A percentile compares a stretch with the other conserved stretches of the same genome.
phyloP scores from a whole-genome alignment of 1,140 invertebrate genomes.

The Tetragnatha versicolor region DNA sequence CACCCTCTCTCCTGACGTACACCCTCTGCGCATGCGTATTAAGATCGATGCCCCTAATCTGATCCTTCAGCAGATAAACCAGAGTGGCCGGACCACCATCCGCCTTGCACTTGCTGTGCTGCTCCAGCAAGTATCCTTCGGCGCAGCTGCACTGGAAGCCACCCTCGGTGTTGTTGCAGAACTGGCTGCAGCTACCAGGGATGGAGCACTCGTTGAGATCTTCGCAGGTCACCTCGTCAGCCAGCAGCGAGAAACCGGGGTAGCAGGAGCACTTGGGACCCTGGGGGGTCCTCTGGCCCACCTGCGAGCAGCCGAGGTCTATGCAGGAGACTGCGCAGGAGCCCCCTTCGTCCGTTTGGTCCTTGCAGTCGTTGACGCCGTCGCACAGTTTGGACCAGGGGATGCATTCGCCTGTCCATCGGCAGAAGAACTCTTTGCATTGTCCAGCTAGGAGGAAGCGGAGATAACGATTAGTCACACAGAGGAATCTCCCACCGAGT shows the following conservation, averaged over 20 bases:
- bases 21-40: not conserved
- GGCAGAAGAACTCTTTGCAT: constrained; percentile 67
- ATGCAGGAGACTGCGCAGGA: constrained; percentile 76
- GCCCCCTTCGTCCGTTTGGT: constrained; percentile 53
- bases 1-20: not conserved
- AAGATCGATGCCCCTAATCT: constrained; percentile 46
- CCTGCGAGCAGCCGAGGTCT: constrained; percentile 92
- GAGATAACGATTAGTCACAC: too few relatives aligned
- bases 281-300: constrained; percentile 82
- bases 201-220: constrained; percentile 89
- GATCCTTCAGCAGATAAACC: constrained; percentile 50
- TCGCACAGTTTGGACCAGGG: constrained; percentile 60
- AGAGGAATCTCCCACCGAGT: too few relatives aligned
- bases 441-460: constrained; percentile 64
- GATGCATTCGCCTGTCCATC: constrained; percentile 71
- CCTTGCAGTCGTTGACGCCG: constrained; percentile 51
- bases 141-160: constrained; percentile 91
- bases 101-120: constrained; percentile 81
- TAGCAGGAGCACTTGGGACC: constrained; percentile 74
- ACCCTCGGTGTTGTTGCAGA: constrained; percentile 88
- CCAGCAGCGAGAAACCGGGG: constrained; percentile 73
- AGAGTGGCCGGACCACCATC: constrained; percentile 43
- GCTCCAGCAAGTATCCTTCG: constrained; percentile 82
- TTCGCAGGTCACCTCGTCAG: constrained; percentile 74
- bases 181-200: constrained; percentile 88